Evolutionary conservation across 2,888 invertebrate genomes (phyloP).

Genomic region (Brenthis ino): DNA sequence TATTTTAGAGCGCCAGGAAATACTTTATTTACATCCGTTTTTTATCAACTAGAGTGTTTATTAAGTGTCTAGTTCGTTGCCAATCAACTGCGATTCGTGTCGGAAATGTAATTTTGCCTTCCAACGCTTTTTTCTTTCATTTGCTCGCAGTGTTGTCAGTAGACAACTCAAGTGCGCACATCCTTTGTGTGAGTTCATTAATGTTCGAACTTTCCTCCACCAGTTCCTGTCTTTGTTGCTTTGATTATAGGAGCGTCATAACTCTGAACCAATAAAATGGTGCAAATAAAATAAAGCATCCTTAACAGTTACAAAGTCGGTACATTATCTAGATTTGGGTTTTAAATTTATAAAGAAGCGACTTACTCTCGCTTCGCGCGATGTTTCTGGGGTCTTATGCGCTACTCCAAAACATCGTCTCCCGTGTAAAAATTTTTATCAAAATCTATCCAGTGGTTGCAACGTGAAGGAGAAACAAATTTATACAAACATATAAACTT

Average conservation of each 20-base stretch:
- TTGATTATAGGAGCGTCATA: constrained; percentile 25
- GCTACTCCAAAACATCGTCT: no score
- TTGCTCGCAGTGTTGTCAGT: constrained; percentile 31
- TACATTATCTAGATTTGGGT: not conserved
- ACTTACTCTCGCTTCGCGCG: not conserved
- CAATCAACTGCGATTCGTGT: constrained; percentile 6
- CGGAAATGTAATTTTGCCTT: constrained; percentile 24
- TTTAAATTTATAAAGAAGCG: not conserved
- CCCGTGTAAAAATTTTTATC: no score
- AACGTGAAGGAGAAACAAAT: no score
- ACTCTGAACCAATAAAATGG: constrained; percentile 9
- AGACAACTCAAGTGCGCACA: constrained; percentile 44
- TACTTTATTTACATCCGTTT: not conserved
- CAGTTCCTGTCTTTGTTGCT: constrained; percentile 27
- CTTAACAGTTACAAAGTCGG: not conserved
- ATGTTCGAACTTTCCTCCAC: constrained; percentile 35
- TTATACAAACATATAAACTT: no score
- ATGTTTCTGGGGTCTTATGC: no score
- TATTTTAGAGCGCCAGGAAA: not conserved
- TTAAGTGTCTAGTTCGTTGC: constrained; percentile 2
- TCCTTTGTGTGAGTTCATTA: constrained; percentile 47
- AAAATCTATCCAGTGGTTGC: no score
- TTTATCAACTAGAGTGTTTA: constrained; percentile 15
- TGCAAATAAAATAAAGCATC: not conserved
- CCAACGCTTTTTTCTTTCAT: constrained; percentile 5